Conservation (phyloP, 2,797 vertebrate genomes). For the Mycteria americana region DNA sequence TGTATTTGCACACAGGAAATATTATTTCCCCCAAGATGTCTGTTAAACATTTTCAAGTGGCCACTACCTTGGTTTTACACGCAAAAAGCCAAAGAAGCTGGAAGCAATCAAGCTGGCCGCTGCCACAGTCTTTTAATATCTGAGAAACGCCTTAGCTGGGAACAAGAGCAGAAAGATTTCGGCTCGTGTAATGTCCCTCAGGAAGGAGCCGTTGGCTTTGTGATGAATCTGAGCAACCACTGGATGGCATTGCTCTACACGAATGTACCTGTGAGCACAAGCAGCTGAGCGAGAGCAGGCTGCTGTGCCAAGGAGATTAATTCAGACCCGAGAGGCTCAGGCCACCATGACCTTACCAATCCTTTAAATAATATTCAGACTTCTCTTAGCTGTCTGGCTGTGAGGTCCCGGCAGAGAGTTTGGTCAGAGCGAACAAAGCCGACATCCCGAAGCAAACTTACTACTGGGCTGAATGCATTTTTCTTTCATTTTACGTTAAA, state of each 20-base stretch:
- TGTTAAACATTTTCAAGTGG: background rate
- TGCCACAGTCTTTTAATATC: background rate
- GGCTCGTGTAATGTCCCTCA: background rate
- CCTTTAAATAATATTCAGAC: constrained; percentile 8
- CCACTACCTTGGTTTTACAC: background rate
- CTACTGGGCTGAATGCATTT: background rate
- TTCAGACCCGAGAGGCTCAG: background rate
- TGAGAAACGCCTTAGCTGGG: background rate
- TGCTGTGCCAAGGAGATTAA: background rate
- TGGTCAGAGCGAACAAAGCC: background rate
- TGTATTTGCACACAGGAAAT: background rate
- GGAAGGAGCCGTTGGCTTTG: background rate
- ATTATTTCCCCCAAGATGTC: background rate
- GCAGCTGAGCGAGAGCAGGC: background rate
- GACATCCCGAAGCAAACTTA: background rate
- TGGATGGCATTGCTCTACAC: constrained; percentile 42
- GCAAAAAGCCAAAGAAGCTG: background rate
- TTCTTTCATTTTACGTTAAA: background rate
- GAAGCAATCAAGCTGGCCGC: background rate
- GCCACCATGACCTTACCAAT: constrained; percentile 16
- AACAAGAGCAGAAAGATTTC: background rate
- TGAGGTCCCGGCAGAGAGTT: background rate
- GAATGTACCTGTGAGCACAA: background rate
- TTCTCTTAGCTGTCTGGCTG: background rate
- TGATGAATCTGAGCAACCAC: constrained; percentile 37